Conservation (phyloP, 2,888 invertebrate species). For the Tiliacea citrago region DNA sequence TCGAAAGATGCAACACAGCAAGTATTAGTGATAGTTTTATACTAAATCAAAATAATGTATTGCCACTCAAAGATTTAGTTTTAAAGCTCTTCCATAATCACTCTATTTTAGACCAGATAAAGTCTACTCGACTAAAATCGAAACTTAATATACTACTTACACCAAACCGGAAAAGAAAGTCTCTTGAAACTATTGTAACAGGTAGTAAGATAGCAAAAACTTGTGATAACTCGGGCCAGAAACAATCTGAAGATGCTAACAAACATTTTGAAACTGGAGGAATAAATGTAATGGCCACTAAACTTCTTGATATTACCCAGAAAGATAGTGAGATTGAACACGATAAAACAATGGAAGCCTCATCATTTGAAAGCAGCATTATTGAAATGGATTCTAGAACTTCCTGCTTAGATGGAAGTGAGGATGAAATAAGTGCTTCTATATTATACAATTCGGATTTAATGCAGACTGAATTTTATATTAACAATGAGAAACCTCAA, state of each 20-base stretch:
- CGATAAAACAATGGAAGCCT: constrained; percentile 4
- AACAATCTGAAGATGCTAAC: background rate
- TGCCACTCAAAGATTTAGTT: constrained; percentile 48
- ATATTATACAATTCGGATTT: constrained; percentile 23
- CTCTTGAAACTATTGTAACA: constrained; percentile 26
- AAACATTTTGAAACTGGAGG: background rate
- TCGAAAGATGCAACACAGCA: background rate
- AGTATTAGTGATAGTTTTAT: constrained; percentile 5
- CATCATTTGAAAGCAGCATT: constrained; percentile 14
- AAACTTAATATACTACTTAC: constrained; percentile 21
- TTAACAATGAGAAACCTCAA: constrained; percentile 37
- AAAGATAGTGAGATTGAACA: background rate
- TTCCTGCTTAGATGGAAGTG: constrained; percentile 18
- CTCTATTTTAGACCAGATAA: constrained; percentile 24
- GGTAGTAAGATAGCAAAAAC: constrained; percentile 41
- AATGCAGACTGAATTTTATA: constrained; percentile 49
- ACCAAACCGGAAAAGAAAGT: constrained; percentile 47
- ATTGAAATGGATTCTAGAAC: constrained; percentile 31
- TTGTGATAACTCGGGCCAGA: background rate
- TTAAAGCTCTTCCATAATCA: constrained; percentile 58
- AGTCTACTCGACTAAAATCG: constrained; percentile 22
- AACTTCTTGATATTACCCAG: background rate
- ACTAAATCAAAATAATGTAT: constrained; percentile 31
- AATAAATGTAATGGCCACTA: background rate
- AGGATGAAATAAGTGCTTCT: constrained; percentile 26